Conservation (phyloP, 2,888 invertebrate species). For the Ommatoiulus sabulosus region DNA sequence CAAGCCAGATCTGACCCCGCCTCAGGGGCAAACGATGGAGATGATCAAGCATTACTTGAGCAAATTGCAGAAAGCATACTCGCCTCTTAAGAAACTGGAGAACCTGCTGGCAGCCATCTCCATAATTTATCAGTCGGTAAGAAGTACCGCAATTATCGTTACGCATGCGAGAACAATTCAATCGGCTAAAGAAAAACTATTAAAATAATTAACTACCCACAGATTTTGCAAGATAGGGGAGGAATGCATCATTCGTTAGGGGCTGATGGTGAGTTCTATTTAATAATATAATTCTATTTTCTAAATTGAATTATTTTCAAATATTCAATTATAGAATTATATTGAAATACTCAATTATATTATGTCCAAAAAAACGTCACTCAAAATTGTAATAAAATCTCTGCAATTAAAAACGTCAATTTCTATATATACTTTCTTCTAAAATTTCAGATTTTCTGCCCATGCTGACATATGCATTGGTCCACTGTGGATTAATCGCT, state of each 20-base stretch:
- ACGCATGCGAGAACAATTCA: background rate
- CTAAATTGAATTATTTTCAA: too few species aligned
- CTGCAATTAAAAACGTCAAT: too few species aligned
- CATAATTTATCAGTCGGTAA: slow-evolving; percentile 75
- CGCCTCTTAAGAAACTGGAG: slow-evolving; percentile 93
- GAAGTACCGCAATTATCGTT: background rate
- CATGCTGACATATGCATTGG: slow-evolving; percentile 90
- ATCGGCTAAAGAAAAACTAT: background rate
- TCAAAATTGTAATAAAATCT: too few species aligned
- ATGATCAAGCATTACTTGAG: slow-evolving; percentile 79
- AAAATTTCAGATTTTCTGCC: slow-evolving; percentile 81
- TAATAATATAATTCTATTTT: too few species aligned
- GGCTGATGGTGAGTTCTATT: slow-evolving; percentile 61
- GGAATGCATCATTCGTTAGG: slow-evolving; percentile 61
- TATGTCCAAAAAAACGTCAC: too few species aligned
- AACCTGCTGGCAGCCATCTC: slow-evolving; percentile 89
- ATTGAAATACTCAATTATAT: background rate
- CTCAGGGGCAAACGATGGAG: slow-evolving; percentile 79
- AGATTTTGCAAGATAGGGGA: slow-evolving; percentile 61
- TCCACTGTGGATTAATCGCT: slow-evolving; percentile 88
- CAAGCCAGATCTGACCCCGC: slow-evolving; percentile 72
- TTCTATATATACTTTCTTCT: background rate
- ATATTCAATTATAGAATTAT: background rate
- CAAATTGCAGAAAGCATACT: slow-evolving; percentile 89
- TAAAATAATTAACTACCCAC: slow-evolving; percentile 13